Evolutionary conservation across 2,797 vertebrate species (phyloP), one percentile per base, ranked within the genome.

Genomic region (Danio albolineatus): DNA sequence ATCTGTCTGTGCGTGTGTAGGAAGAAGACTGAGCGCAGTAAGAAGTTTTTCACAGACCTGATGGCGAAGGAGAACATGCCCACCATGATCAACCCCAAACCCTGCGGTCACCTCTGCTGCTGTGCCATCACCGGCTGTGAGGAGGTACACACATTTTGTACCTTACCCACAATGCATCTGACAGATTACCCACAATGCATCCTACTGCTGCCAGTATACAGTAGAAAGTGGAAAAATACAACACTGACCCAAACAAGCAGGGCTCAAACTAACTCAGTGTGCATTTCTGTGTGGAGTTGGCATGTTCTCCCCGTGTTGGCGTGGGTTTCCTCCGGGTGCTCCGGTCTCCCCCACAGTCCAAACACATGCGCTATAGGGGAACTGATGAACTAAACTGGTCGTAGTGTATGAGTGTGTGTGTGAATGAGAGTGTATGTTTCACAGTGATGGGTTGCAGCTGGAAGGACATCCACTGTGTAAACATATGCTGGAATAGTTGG

Each of bases 51-150:
- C 90, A 97, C 95, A 0, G 96, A 98, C 88, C 91, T 98, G 74
- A 95, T 95, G 90, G 92, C 91, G 46, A 98, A 97, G 87, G 96
- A 98, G 77, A 96, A 96, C 9, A 91, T 95, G n/a, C 93, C 95
- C 9, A 95, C 95, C 60, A 97, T 97, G 96, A 98, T 99, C 90
- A 98, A 98, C 90, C 97, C 97, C 60, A 98, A 98, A 79, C 97
- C 97, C 16, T 99, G 97, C 0, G 97, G 97, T 41, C 97, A 98
- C 84, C 93, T 99, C 3, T 99, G 97, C 93, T 99, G 97, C 90
- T 99, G 97, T 8, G 90, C 93, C 85, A 96, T 99, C 73, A 89
- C 93, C 10, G 97, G 97, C 84, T 99, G 97, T 0, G 97, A 99
- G 84, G 94, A 98, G 97, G 97, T 99, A 75, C 0, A n/a, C 12